phyloP scores from a whole-genome alignment of 2,888 invertebrate species.

The Sepiola atlantica region DNA sequence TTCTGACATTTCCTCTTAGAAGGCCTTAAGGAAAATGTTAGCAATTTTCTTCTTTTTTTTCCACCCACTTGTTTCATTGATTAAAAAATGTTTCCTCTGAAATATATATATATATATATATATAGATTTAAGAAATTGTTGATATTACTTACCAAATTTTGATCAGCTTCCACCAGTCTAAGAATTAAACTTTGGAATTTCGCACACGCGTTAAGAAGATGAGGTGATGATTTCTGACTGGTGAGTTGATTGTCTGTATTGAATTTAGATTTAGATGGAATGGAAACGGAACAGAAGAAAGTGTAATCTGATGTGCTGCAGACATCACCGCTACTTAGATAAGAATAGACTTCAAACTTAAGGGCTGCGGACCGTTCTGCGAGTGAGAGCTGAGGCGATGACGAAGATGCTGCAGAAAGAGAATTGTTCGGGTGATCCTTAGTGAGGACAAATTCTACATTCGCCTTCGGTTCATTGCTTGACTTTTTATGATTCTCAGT shows the following conservation, averaged over 20 bases:
- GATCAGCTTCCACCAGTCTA: not conserved
- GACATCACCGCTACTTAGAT: not conserved
- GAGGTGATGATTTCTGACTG: not conserved
- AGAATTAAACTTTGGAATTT: slow-evolving; percentile 34
- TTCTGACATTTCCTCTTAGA: no score
- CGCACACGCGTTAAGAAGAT: not conserved
- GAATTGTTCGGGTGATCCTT: not conserved
- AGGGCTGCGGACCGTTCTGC: not conserved
- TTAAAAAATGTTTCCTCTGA: not conserved
- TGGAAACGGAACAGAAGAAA: slow-evolving; percentile 33
- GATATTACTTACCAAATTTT: not conserved
- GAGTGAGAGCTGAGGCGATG: not conserved
- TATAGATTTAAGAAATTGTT: not conserved
- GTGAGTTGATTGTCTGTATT: not conserved
- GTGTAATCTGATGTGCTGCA: not conserved
- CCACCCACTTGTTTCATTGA: no score
- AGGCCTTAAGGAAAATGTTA: no score
- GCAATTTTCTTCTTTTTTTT: not conserved
- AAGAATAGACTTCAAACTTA: not conserved
- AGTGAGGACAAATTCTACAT: not conserved
- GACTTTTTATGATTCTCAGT: not conserved
- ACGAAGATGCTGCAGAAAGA: not conserved
- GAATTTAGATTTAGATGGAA: not conserved
- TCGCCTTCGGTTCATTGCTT: not conserved
- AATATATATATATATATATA: no score